These are phyloP conservation scores for Tetheella fluctuosa DNA, from an alignment of 2,888 invertebrate genomes.

Conservation along the genomic window DNA sequence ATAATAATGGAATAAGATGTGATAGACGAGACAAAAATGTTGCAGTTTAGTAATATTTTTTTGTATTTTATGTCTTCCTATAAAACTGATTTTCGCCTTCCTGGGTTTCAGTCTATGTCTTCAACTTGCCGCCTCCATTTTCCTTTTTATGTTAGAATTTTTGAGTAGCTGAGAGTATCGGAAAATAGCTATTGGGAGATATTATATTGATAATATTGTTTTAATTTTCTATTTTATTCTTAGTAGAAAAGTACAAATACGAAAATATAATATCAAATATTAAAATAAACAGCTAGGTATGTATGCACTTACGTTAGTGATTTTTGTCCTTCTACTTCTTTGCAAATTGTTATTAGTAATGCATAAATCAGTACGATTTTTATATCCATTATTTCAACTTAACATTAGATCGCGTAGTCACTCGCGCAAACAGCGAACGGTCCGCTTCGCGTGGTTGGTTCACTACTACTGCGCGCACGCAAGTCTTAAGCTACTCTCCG, in stretches of 20 bases:
- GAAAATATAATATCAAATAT: neutral
- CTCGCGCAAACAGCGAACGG: constrained; percentile 55
- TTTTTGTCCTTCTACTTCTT: constrained; percentile 61
- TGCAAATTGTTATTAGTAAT: constrained; percentile 49
- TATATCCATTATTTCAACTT: constrained; percentile 62
- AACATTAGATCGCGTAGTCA: constrained; percentile 56
- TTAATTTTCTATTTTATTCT: no score
- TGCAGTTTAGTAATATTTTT: neutral
- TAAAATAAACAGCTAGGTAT: neutral
- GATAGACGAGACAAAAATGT: neutral
- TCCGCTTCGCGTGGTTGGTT: constrained; percentile 67
- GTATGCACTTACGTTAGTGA: constrained; percentile 55
- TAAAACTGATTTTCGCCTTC: neutral
- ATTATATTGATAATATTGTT: no score
- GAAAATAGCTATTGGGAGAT: no score
- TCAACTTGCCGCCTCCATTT: no score
- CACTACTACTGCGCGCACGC: constrained; percentile 66
- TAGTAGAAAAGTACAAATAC: no score
- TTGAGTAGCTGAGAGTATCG: no score
- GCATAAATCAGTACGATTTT: constrained; percentile 55
- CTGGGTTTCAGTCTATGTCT: no score
- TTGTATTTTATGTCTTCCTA: neutral
- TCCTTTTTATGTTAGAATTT: no score
- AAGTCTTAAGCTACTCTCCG: constrained; percentile 37
- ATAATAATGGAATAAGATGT: constrained; percentile 2